Percentiles rank a stretch among this genome's conserved stretches.
Evolutionary conservation across 2,113 vertebrate genomes (phyloP).

Genomic region (Neodon shergylaensis): DNA sequence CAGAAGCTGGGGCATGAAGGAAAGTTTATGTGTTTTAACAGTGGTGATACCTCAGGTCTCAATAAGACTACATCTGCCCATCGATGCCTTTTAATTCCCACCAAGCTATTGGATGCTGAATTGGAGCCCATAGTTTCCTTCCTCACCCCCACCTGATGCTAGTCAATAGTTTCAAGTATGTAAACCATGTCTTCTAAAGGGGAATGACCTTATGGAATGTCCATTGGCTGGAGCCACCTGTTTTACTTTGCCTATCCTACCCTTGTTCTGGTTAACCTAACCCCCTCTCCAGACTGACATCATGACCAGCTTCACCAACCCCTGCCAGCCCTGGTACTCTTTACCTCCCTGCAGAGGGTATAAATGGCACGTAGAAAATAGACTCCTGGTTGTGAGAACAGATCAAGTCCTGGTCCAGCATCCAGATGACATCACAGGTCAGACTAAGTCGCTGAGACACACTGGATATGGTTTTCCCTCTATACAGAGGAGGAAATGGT

Average conservation of each 20-base stretch:
- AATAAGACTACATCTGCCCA: rapidly evolving
- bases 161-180: neutral
- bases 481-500: slow-evolving; percentile 24
- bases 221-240: neutral
- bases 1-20: neutral
- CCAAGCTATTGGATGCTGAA: neutral
- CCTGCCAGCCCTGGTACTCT: neutral
- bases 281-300: neutral
- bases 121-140: neutral
- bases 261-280: neutral
- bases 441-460: neutral
- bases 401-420: neutral
- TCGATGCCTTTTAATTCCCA: neutral
- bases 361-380: neutral
- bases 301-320: neutral
- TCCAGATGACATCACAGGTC: neutral
- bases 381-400: neutral
- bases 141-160: neutral
- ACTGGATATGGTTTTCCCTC: neutral
- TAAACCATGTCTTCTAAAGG: neutral
- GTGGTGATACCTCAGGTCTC: neutral
- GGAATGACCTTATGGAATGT: neutral
- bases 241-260: neutral
- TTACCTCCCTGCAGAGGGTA: neutral
- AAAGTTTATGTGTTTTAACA: neutral